Percentiles rank a stretch among this genome's conserved stretches.
Conservation (phyloP, 2,113 vertebrate species). For the Brachyistius frenatus region DNA sequence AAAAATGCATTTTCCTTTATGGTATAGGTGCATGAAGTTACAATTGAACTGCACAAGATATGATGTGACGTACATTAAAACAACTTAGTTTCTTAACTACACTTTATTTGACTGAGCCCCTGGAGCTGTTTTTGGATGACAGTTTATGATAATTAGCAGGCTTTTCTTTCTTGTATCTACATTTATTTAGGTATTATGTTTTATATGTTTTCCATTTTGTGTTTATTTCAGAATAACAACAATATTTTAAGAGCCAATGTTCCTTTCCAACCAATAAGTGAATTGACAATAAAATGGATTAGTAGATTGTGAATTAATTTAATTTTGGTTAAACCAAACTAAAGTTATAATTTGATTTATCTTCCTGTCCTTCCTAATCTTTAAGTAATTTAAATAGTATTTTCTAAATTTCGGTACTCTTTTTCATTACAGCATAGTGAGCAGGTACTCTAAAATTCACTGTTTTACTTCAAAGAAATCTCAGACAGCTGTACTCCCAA, state of each 20-base stretch:
- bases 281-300: slow-evolving; percentile 34
- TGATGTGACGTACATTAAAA: too few relatives aligned
- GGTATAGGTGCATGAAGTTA: too few relatives aligned
- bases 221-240: too few relatives aligned
- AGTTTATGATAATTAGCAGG: too few relatives aligned
- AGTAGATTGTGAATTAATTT: slow-evolving; percentile 37
- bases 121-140: too few relatives aligned
- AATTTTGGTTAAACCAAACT: slow-evolving; percentile 18
- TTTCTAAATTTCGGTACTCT: not conserved
- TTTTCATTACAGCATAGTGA: not conserved
- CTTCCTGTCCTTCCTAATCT: slow-evolving; percentile 11
- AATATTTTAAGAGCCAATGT: not conserved
- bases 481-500: slow-evolving; percentile 26
- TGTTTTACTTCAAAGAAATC: not conserved
- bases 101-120: too few relatives aligned
- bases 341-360: slow-evolving; percentile 50
- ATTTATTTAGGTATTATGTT: too few relatives aligned
- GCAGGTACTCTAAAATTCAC: slow-evolving; percentile 30
- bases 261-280: not conserved
- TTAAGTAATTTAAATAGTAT: slow-evolving; percentile 25
- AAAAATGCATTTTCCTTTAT: too few relatives aligned
- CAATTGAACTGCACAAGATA: too few relatives aligned
- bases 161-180: too few relatives aligned
- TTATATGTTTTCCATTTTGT: too few relatives aligned
- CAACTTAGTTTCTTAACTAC: too few relatives aligned